phyloP scores from a whole-genome alignment of 2,888 invertebrate species.

The Morpho achilles region DNA sequence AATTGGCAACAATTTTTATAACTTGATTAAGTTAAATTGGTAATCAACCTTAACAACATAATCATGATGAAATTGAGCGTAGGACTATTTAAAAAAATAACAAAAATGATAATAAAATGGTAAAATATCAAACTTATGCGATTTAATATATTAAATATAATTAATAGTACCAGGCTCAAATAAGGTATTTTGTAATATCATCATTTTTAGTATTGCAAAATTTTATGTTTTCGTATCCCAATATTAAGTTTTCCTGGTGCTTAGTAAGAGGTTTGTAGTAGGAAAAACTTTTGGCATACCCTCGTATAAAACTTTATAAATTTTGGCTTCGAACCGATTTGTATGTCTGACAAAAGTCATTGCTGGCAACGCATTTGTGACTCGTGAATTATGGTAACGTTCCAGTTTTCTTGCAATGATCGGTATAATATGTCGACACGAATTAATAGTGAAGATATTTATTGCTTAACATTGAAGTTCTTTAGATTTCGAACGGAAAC shows the following conservation, averaged over 20 bases:
- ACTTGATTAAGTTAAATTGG: too few relatives aligned
- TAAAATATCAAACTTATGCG: too few relatives aligned
- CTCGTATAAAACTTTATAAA: slow-evolving; percentile 3
- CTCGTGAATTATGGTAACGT: slow-evolving; percentile 6
- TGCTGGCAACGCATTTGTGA: slow-evolving; percentile 62
- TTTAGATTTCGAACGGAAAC: too few relatives aligned
- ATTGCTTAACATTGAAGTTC: not conserved
- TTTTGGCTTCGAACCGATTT: slow-evolving; percentile 23
- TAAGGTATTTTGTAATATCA: too few relatives aligned
- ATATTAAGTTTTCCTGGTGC: slow-evolving; percentile 1
- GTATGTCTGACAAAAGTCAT: slow-evolving; percentile 63
- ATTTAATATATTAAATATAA: too few relatives aligned
- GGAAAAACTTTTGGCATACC: slow-evolving; percentile 9
- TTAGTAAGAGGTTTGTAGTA: slow-evolving; percentile 9
- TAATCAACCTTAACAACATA: too few relatives aligned
- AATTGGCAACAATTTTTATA: too few relatives aligned
- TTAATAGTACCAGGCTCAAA: too few relatives aligned
- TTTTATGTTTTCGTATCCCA: not conserved
- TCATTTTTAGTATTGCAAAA: too few relatives aligned
- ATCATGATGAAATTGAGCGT: too few relatives aligned
- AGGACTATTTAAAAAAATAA: too few relatives aligned
- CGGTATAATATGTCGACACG: not conserved
- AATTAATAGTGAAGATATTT: not conserved
- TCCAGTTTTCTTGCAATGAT: slow-evolving; percentile 2
- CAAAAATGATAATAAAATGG: too few relatives aligned